These are phyloP conservation scores for Yponomeuta sedellus DNA, from an alignment of 2,888 invertebrate genomes.

Conservation along the genomic window DNA sequence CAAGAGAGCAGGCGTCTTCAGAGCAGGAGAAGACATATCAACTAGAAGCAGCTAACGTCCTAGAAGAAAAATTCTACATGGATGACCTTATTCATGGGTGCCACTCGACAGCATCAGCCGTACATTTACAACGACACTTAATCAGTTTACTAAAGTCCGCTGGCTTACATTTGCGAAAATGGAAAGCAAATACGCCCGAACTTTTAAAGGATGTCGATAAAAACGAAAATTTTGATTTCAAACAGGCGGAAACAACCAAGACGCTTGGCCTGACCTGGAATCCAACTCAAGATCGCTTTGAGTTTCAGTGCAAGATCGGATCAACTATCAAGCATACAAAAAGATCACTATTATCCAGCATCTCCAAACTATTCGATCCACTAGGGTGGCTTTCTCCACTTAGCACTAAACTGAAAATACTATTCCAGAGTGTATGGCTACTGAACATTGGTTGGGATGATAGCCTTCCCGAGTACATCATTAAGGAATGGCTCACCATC, in stretches of 20 bases:
- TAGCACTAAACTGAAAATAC: slow-evolving; percentile 16
- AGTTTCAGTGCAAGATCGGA: neutral
- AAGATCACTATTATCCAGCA: slow-evolving; percentile 11
- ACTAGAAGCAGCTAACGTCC: neutral
- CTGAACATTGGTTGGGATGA: neutral
- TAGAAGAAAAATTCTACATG: slow-evolving; percentile 11
- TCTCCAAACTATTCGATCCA: slow-evolving; percentile 12
- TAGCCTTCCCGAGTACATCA: slow-evolving; percentile 1
- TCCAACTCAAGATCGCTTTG: slow-evolving; percentile 8
- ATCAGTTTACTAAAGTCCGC: slow-evolving; percentile 1
- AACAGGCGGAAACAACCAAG: neutral
- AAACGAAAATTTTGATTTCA: slow-evolving; percentile 5
- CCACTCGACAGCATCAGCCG: neutral
- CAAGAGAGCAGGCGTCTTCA: too few relatives aligned
- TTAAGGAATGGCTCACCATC: slow-evolving; percentile 3
- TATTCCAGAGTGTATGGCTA: slow-evolving; percentile 16
- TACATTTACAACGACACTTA: neutral
- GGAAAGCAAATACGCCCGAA: neutral
- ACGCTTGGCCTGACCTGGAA: slow-evolving; percentile 9
- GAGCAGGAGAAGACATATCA: neutral
- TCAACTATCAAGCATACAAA: neutral
- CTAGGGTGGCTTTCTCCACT: slow-evolving; percentile 16
- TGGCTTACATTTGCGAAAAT: slow-evolving; percentile 7
- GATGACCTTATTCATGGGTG: neutral
- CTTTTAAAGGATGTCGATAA: neutral